phyloP scores from a whole-genome alignment of 2,797 vertebrate genomes.

The Pachyuromys duprasi region DNA sequence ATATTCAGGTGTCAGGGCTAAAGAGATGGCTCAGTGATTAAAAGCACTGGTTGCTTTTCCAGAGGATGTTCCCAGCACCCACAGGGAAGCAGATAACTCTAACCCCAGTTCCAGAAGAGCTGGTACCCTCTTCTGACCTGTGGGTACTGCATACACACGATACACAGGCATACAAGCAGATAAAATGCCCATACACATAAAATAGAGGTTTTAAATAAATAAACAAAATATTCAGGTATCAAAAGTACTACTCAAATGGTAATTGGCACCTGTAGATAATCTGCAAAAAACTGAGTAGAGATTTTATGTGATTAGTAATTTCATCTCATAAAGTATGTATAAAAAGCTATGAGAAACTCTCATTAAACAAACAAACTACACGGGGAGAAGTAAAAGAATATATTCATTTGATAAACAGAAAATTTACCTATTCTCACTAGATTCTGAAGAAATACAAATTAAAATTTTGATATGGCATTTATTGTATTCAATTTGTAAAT shows the following conservation, averaged over 20 bases:
- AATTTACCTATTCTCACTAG: neutral
- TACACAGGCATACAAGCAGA: neutral
- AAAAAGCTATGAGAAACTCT: neutral
- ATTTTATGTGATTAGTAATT: neutral
- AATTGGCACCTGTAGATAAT: neutral
- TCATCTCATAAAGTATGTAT: neutral
- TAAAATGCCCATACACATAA: neutral
- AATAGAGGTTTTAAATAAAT: neutral
- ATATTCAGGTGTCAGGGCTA: neutral
- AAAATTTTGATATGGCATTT: neutral
- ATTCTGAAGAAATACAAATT: constrained; percentile 52
- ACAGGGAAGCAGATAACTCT: neutral
- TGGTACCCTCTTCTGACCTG: neutral
- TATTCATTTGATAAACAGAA: neutral
- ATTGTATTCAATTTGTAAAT: neutral
- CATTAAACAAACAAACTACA: neutral
- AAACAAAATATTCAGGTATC: neutral
- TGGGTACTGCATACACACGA: neutral
- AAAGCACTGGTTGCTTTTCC: neutral
- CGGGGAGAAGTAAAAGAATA: neutral
- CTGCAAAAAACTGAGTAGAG: neutral
- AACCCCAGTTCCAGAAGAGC: no score
- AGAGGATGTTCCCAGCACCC: neutral
- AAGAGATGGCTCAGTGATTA: neutral
- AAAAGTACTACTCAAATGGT: neutral